phyloP scores from a whole-genome alignment of 2,797 vertebrate genomes.

The Lerista edwardsae region DNA sequence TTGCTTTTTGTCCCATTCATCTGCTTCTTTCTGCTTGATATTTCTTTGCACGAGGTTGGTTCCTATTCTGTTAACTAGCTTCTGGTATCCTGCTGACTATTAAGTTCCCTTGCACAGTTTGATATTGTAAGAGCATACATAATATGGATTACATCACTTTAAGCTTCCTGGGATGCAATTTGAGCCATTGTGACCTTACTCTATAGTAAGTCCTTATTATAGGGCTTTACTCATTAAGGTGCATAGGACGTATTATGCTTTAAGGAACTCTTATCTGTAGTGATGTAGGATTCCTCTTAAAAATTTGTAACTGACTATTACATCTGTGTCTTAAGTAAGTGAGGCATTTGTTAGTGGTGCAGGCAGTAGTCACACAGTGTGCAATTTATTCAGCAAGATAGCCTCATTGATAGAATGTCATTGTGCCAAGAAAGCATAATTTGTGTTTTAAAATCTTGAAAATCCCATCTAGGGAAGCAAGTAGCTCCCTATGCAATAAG shows the following conservation, averaged over 20 bases:
- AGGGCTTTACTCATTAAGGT: not conserved
- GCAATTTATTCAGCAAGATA: not conserved
- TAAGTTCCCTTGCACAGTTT: slow-evolving; percentile 42
- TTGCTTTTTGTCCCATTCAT: slow-evolving; percentile 1
- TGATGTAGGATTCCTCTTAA: not conserved
- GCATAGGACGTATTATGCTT: not conserved
- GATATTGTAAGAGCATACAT: not conserved
- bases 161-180: not conserved
- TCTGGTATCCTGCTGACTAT: slow-evolving; percentile 41
- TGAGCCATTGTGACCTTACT: not conserved
- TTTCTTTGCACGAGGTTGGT: not conserved
- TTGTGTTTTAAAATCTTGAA: slow-evolving; percentile 1
- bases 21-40: slow-evolving; percentile 18
- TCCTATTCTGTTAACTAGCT: slow-evolving; percentile 11
- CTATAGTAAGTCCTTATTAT: not conserved
- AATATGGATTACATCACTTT: too few relatives aligned
- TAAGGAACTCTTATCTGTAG: slow-evolving; percentile 6
- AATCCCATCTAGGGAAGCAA: not conserved
- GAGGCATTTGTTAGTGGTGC: not conserved
- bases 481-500: not conserved
- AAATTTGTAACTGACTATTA: not conserved
- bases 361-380: not conserved
- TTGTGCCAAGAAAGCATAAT: not conserved
- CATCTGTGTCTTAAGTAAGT: not conserved
- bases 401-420: not conserved